Percentiles rank a stretch among this genome's conserved stretches.
These are phyloP conservation scores for Gadus macrocephalus DNA, from an alignment of 2,113 vertebrate genomes.

Conservation along the genomic window DNA sequence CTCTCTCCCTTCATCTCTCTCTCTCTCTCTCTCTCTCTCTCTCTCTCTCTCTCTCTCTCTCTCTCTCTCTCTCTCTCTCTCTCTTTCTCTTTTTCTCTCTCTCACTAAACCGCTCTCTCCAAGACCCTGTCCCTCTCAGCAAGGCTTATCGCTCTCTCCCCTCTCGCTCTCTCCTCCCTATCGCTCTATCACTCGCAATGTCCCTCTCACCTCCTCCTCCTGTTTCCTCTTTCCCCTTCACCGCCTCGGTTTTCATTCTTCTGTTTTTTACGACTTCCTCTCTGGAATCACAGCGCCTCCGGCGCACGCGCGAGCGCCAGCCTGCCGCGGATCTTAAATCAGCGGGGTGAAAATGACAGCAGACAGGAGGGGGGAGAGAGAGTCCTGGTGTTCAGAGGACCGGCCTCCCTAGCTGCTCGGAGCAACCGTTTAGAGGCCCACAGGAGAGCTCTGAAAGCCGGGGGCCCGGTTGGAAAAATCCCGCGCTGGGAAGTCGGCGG, in stretches of 20 bases:
- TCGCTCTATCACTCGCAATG: constrained; percentile 48
- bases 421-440: constrained; percentile 84
- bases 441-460: constrained; percentile 79
- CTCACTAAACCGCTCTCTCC: neutral
- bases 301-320: constrained; percentile 66
- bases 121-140: neutral
- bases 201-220: constrained; percentile 6
- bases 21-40: constrained; percentile 16
- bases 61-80: constrained; percentile 4
- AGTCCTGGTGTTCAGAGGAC: constrained; percentile 69
- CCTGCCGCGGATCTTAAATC: constrained; percentile 77
- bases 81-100: neutral
- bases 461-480: constrained; percentile 78
- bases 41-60: constrained; percentile 23
- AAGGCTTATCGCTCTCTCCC: neutral
- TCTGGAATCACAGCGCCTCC: constrained; percentile 68
- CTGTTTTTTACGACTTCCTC: constrained; percentile 73
- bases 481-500: constrained; percentile 62
- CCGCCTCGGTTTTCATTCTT: constrained; percentile 60
- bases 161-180: constrained; percentile 28
- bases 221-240: constrained; percentile 55
- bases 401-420: constrained; percentile 71
- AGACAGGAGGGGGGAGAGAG: constrained; percentile 74
- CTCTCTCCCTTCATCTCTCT: neutral
- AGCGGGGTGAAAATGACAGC: constrained; percentile 80